Evolutionary conservation across 1,140 invertebrate species (phyloP).

Genomic region (Scaptomyza hsui): DNA sequence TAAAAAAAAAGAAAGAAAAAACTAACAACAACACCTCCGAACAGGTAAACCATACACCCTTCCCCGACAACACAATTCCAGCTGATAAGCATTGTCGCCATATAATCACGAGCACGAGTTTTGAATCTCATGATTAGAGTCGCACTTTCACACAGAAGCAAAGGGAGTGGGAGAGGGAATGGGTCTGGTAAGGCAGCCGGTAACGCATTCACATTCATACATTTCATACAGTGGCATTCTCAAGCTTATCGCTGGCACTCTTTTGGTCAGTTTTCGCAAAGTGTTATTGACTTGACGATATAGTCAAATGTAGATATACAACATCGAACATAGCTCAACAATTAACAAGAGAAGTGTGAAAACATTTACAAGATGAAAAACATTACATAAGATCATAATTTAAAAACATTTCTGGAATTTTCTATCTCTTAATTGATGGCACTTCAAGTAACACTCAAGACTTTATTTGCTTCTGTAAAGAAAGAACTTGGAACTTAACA

Average conservation of each 20-base stretch:
- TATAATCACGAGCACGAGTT: constrained; percentile 67
- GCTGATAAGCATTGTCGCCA: constrained; percentile 50
- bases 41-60: constrained; percentile 7
- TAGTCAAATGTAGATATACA: constrained; percentile 63
- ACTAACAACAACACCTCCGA: neutral
- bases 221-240: neutral
- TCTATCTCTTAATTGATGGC: neutral
- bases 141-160: constrained; percentile 15
- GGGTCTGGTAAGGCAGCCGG: neutral
- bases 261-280: constrained; percentile 71
- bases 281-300: constrained; percentile 67
- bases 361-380: no score
- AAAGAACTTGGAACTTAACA: constrained; percentile 1
- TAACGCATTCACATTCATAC: constrained; percentile 26
- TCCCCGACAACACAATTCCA: neutral
- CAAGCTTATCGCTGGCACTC: constrained; percentile 43
- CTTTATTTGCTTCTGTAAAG: neutral
- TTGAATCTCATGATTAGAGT: constrained; percentile 75
- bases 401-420: no score
- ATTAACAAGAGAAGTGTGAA: neutral
- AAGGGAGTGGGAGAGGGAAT: neutral
- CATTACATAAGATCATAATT: no score
- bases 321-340: neutral
- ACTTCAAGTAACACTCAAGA: neutral
- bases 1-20: constrained; percentile 69